Conservation (phyloP, 2,888 invertebrate species). For the Vannuccia rotundouncinata region DNA sequence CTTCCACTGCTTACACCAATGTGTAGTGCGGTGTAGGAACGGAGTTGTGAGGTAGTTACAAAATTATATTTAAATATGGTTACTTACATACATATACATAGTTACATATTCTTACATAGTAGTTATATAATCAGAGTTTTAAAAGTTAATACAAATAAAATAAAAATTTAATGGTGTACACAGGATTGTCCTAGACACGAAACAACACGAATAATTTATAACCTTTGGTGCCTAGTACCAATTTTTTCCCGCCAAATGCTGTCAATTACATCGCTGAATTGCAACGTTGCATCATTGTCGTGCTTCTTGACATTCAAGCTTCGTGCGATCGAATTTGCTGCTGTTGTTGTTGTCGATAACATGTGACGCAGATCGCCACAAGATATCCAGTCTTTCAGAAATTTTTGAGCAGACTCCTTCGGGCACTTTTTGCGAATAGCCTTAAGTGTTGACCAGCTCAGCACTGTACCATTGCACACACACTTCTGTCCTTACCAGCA, state of each 20-base stretch:
- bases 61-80: too few species aligned
- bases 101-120: too few species aligned
- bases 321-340: neutral
- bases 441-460: constrained; percentile 7
- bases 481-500: constrained; percentile 3
- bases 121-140: too few species aligned
- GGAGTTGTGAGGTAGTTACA: neutral
- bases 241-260: neutral
- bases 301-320: constrained; percentile 3
- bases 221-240: neutral
- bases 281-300: constrained; percentile 6
- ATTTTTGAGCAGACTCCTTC: neutral
- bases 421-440: neutral
- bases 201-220: neutral
- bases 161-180: too few species aligned
- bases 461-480: constrained; percentile 3
- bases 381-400: neutral
- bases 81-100: too few species aligned
- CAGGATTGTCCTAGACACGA: too few species aligned
- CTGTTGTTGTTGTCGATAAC: neutral
- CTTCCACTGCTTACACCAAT: too few species aligned
- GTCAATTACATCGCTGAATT: constrained; percentile 3
- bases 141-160: neutral
- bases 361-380: neutral
- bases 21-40: neutral